These are phyloP conservation scores for Chelonia mydas DNA, from an alignment of 2,797 vertebrate genomes.

Conservation along the genomic window DNA sequence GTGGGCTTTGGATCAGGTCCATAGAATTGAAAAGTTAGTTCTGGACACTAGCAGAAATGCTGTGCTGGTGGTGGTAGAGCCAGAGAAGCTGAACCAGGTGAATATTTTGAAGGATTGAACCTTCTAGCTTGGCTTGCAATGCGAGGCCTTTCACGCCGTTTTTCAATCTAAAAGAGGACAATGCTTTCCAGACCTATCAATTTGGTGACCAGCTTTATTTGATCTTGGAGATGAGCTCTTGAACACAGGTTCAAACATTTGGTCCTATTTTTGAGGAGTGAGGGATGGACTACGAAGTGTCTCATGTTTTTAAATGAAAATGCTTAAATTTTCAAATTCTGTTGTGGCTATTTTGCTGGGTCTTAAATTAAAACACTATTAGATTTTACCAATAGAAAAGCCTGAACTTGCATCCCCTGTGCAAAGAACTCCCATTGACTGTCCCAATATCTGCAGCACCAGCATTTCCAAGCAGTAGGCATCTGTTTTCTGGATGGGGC, in stretches of 20 bases:
- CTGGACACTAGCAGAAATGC: neutral
- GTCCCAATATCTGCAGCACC: neutral
- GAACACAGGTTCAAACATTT: neutral
- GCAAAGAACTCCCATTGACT: neutral
- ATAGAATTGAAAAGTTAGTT: neutral
- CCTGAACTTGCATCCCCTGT: neutral
- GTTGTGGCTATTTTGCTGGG: rapidly evolving
- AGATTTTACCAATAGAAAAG: neutral
- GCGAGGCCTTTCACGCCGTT: neutral
- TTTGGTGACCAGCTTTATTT: neutral
- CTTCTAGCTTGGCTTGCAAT: neutral
- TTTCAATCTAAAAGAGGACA: neutral
- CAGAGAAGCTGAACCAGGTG: neutral
- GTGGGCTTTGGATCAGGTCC: neutral
- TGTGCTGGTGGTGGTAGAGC: neutral
- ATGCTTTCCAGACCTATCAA: neutral
- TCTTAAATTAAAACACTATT: neutral
- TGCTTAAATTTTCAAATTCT: neutral
- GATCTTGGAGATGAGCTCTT: neutral
- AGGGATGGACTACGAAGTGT: neutral
- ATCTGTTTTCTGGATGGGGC: neutral
- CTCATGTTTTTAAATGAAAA: neutral
- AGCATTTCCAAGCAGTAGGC: neutral
- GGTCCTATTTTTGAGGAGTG: neutral
- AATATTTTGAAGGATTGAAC: neutral